A percentile compares a stretch with the other conserved stretches of the same genome.
These are phyloP conservation scores for Clitarchus hookeri DNA, from an alignment of 2,888 invertebrate genomes.

Conservation along the genomic window DNA sequence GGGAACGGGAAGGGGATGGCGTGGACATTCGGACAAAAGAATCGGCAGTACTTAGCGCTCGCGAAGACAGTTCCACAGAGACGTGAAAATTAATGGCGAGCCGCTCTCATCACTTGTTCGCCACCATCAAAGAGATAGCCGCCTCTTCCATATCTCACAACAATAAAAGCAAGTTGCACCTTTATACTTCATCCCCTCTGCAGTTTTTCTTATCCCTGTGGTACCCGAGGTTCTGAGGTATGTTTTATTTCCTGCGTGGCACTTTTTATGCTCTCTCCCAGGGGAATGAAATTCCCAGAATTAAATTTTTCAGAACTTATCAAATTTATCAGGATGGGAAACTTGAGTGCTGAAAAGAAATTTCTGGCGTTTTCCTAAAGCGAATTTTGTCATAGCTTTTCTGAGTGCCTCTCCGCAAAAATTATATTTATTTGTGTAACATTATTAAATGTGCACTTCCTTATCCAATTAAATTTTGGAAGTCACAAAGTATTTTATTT, in stretches of 20 bases:
- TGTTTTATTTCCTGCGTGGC: background rate
- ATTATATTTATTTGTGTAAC: too few species aligned
- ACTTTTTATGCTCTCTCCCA: background rate
- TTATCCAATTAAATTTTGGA: too few species aligned
- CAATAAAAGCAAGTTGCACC: background rate
- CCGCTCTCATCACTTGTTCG: background rate
- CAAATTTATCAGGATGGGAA: background rate
- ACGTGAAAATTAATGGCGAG: background rate
- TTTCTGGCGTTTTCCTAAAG: too few species aligned
- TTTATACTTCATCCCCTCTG: background rate
- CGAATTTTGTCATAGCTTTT: too few species aligned
- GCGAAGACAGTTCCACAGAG: background rate
- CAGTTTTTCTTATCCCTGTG: background rate
- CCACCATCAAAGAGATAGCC: background rate
- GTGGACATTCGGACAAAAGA: background rate
- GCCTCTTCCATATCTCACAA: background rate
- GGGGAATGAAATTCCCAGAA: background rate
- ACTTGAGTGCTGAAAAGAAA: background rate
- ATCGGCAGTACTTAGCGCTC: background rate
- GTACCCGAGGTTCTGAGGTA: background rate
- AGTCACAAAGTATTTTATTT: too few species aligned
- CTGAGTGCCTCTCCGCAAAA: too few species aligned
- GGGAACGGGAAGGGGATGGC: background rate
- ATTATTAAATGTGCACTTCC: too few species aligned
- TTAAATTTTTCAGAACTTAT: background rate